Percentiles rank a stretch among this genome's conserved stretches.
Evolutionary conservation across 1,140 invertebrate genomes (phyloP).

Genomic region (Aphelenchoides fujianensis): DNA sequence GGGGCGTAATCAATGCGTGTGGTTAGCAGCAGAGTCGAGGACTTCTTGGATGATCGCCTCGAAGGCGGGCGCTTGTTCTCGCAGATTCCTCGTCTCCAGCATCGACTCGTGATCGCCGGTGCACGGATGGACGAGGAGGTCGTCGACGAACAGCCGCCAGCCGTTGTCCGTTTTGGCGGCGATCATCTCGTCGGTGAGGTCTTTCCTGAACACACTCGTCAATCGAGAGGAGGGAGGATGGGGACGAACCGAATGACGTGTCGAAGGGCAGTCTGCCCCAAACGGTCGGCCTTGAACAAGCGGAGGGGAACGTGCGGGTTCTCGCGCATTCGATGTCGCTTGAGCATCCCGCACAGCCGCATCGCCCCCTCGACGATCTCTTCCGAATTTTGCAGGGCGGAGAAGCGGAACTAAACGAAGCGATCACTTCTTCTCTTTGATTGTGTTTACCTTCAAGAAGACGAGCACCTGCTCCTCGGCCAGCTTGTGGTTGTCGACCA

Average conservation of each 20-base stretch:
- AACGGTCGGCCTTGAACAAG: constrained; percentile 14
- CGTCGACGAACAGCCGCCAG: constrained; percentile 1
- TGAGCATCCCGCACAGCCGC: constrained; percentile 11
- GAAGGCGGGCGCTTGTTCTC: not conserved
- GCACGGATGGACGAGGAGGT: not conserved
- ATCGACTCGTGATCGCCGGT: constrained; percentile 16
- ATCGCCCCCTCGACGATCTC: not conserved
- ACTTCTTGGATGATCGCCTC: not conserved
- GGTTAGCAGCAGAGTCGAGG: not conserved
- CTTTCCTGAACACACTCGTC: constrained; percentile 16
- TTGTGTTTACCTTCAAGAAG: constrained; percentile 13
- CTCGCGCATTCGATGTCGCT: not conserved
- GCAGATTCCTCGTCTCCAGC: not conserved
- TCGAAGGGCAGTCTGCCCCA: constrained; percentile 4
- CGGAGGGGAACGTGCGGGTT: constrained; percentile 1
- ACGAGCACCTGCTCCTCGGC: not conserved
- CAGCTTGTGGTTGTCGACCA: constrained; percentile 13
- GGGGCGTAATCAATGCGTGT: no score
- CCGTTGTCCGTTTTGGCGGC: not conserved
- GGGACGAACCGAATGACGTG: constrained; percentile 14
- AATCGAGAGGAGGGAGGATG: no score
- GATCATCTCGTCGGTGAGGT: constrained; percentile 15
- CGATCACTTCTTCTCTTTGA: no score
- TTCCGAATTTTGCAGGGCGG: not conserved
- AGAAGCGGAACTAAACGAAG: constrained; percentile 10